phyloP scores from a whole-genome alignment of 2,888 invertebrate genomes.

The Harpagoxenus sublaevis region DNA sequence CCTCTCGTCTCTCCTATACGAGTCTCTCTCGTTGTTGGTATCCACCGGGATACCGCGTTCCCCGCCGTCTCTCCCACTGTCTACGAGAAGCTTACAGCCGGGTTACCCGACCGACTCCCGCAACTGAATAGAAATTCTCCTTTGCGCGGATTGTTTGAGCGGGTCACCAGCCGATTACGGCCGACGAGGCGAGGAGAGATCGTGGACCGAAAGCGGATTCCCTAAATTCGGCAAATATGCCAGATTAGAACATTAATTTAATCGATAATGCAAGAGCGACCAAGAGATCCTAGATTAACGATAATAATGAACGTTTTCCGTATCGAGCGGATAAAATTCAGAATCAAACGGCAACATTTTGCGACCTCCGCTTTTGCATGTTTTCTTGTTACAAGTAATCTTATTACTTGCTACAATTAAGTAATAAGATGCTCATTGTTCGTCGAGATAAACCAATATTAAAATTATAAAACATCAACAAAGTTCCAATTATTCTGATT shows the following conservation, averaged over 20 bases:
- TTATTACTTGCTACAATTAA: background rate
- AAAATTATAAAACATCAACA: background rate
- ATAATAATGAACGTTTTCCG: background rate
- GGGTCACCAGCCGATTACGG: conserved; percentile 24
- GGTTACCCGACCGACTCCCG: conserved; percentile 45
- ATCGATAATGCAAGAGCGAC: background rate
- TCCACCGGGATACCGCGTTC: conserved; percentile 41
- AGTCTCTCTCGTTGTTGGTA: conserved; percentile 44
- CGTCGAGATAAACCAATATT: background rate
- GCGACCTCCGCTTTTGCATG: background rate
- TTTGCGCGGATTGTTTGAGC: conserved; percentile 39
- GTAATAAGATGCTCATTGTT: background rate
- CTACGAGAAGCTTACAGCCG: conserved; percentile 51
- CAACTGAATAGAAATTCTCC: conserved; percentile 50
- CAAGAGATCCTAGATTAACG: background rate
- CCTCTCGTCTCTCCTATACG: conserved; percentile 21
- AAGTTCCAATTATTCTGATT: background rate
- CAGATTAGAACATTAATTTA: background rate
- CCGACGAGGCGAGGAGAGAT: conserved; percentile 17
- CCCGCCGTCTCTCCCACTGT: conserved; percentile 62
- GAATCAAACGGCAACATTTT: background rate
- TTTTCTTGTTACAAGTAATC: background rate
- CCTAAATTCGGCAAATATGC: background rate
- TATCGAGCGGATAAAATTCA: background rate
- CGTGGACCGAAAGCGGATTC: background rate